Conservation (phyloP, 2,797 vertebrate species). For the Crenichthys baileyi region DNA sequence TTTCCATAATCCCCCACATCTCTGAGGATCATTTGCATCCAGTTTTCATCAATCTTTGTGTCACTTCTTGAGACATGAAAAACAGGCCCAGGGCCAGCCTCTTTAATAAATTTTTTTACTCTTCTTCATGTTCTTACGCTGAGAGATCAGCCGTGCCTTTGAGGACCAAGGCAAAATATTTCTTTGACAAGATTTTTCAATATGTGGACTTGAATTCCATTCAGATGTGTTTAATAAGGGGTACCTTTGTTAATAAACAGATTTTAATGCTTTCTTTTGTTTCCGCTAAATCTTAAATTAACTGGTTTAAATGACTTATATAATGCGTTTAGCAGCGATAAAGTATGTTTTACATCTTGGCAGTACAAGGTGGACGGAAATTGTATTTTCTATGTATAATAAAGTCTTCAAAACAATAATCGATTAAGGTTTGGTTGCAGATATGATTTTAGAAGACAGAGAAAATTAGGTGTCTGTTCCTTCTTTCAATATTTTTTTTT, state of each 20-base stretch:
- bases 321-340: slow-evolving; percentile 24
- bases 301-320: slow-evolving; percentile 11
- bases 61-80: slow-evolving; percentile 71
- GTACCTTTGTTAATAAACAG: slow-evolving; percentile 11
- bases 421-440: neutral
- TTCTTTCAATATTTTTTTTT: slow-evolving; percentile 5
- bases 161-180: slow-evolving; percentile 51
- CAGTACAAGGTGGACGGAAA: slow-evolving; percentile 1
- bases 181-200: slow-evolving; percentile 59
- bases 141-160: slow-evolving; percentile 44
- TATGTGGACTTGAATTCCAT: slow-evolving; percentile 15
- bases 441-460: neutral
- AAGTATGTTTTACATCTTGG: slow-evolving; percentile 5
- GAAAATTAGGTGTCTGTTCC: neutral
- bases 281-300: slow-evolving; percentile 1
- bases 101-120: slow-evolving; percentile 59
- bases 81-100: slow-evolving; percentile 60
- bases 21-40: slow-evolving; percentile 77
- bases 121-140: slow-evolving; percentile 43
- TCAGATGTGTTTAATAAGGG: slow-evolving; percentile 47
- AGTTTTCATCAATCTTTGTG: slow-evolving; percentile 77
- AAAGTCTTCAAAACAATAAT: slow-evolving; percentile 9
- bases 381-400: slow-evolving; percentile 11
- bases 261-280: slow-evolving; percentile 12
- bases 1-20: slow-evolving; percentile 66